Conservation (phyloP, 2,888 invertebrate genomes). For the Cheilosia vulpina region DNA sequence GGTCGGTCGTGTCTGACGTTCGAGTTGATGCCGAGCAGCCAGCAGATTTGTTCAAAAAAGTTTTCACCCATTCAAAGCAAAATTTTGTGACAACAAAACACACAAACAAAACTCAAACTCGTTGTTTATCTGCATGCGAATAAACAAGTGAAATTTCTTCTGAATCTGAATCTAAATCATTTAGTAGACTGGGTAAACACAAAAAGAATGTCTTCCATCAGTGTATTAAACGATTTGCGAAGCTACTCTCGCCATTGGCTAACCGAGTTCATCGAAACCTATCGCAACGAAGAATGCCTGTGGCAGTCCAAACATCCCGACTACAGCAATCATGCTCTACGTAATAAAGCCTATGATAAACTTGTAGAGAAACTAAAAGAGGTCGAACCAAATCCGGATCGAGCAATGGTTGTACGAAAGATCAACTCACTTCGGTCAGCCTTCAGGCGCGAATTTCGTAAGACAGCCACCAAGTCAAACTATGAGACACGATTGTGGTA, state of each 20-base stretch:
- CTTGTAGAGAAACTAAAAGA: constrained; percentile 82
- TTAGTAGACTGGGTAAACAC: constrained; percentile 10
- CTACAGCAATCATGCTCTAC: constrained; percentile 81
- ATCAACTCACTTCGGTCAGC: constrained; percentile 82
- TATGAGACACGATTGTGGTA: constrained; percentile 83
- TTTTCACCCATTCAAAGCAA: constrained; percentile 46
- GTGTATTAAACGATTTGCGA: constrained; percentile 80
- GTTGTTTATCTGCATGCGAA: constrained; percentile 4
- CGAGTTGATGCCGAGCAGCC: constrained; percentile 77
- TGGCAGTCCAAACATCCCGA: constrained; percentile 83
- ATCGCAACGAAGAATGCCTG: constrained; percentile 81
- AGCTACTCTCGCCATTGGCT: constrained; percentile 83
- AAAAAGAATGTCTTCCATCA: constrained; percentile 76
- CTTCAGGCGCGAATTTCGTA: constrained; percentile 82
- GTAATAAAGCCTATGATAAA: constrained; percentile 82
- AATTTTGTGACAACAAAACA: constrained; percentile 66
- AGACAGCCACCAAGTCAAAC: constrained; percentile 79
- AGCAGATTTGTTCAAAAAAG: constrained; percentile 69
- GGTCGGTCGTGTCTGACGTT: constrained; percentile 77
- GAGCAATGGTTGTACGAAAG: constrained; percentile 83
- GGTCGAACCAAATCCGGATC: constrained; percentile 82
- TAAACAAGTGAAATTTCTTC: constrained; percentile 16
- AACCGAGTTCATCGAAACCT: constrained; percentile 82
- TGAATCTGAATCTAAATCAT: background rate
- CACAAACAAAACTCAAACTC: constrained; percentile 26